Evolutionary conservation across 2,797 vertebrate species (phyloP).

Genomic region (Lemur catta): DNA sequence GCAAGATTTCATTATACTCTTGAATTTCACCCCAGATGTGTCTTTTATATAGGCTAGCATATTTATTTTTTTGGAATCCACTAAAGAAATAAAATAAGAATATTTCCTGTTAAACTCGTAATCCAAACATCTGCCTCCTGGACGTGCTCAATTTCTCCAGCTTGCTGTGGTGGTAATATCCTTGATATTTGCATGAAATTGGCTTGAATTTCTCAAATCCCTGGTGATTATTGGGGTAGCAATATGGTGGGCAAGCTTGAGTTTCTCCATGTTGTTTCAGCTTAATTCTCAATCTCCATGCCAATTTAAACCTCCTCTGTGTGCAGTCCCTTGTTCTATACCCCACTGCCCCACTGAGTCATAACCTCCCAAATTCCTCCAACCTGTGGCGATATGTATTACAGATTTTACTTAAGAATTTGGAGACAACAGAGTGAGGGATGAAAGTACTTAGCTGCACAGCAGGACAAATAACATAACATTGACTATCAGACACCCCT

Average conservation of each 20-base stretch:
- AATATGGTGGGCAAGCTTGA: too few species aligned
- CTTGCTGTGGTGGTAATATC: neutral
- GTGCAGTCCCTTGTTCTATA: neutral
- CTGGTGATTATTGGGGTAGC: neutral
- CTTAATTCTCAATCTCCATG: neutral
- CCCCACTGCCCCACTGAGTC: neutral
- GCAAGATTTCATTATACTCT: neutral
- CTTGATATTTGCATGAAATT: neutral
- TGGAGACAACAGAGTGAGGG: neutral
- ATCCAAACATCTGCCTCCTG: neutral
- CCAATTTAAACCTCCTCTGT: neutral
- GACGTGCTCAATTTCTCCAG: neutral
- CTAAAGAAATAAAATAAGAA: neutral
- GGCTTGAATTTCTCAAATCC: neutral
- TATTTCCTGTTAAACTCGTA: neutral
- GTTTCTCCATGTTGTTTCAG: neutral
- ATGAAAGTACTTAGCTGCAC: neutral
- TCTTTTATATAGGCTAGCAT: neutral
- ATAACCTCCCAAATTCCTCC: neutral
- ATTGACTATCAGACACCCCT: neutral
- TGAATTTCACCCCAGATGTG: neutral
- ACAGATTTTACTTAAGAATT: slow-evolving; percentile 9
- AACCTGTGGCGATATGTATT: neutral
- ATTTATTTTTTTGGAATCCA: neutral
- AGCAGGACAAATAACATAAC: neutral